These are phyloP conservation scores for Babylonia areolata DNA, from an alignment of 1,140 invertebrate species.

Conservation along the genomic window DNA sequence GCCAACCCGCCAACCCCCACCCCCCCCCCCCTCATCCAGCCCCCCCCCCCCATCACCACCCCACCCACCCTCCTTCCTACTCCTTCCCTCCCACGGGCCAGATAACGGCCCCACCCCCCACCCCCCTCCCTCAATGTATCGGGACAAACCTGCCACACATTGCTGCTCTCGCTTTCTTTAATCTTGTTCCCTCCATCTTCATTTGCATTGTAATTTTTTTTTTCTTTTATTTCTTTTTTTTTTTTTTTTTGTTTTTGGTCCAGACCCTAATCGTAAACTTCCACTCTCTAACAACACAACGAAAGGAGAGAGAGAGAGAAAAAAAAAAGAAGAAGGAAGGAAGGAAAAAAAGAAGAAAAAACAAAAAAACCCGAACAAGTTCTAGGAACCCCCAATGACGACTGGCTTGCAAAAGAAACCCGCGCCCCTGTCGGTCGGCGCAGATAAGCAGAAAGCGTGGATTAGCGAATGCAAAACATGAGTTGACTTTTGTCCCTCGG, in stretches of 20 bases:
- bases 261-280: constrained; percentile 6
- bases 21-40: not conserved
- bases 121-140: not conserved
- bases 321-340: too few species aligned
- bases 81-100: too few species aligned
- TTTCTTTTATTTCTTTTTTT: too few species aligned
- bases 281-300: not conserved
- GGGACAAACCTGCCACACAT: constrained; percentile 9
- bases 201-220: constrained; percentile 34
- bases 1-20: not conserved
- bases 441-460: constrained; percentile 9
- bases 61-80: too few species aligned
- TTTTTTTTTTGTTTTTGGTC: too few species aligned
- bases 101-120: too few species aligned
- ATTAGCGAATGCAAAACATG: constrained; percentile 21
- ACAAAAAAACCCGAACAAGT: too few species aligned
- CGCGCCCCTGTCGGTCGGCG: too few species aligned
- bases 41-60: too few species aligned
- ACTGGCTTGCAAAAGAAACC: too few species aligned
- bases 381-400: too few species aligned
- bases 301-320: not conserved
- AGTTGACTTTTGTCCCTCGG: not conserved
- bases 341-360: too few species aligned
- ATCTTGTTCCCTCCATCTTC: not conserved
- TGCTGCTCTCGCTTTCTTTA: not conserved